These are phyloP conservation scores for Cynodonichthys magdalenae DNA, from an alignment of 2,797 vertebrate genomes.

Conservation along the genomic window DNA sequence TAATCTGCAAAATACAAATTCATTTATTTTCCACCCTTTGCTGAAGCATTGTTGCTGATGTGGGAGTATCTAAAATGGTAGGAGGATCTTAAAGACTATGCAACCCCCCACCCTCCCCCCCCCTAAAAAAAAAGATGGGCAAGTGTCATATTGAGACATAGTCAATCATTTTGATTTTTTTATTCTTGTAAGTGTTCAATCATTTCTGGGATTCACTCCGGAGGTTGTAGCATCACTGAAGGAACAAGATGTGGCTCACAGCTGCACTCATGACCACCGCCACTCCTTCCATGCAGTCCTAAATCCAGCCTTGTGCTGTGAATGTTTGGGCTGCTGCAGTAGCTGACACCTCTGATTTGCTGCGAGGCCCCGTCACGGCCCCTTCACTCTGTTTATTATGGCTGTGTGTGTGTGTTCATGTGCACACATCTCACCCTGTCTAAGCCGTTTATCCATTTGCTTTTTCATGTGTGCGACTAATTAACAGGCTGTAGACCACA, in stretches of 20 bases:
- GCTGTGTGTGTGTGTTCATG: not conserved
- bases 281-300: conserved; percentile 43
- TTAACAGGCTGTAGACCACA: conserved; percentile 22
- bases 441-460: conserved; percentile 6
- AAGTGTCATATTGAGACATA: no score
- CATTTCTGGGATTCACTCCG: no score
- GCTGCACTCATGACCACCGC: conserved; percentile 34
- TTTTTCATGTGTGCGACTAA: conserved; percentile 24
- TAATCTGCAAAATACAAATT: no score
- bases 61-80: no score
- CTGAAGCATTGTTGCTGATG: no score
- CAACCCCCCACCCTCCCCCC: no score
- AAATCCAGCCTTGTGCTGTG: conserved; percentile 26
- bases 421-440: conserved; percentile 20
- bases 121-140: no score
- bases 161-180: no score
- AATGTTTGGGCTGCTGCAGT: conserved; percentile 23
- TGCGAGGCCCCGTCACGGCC: conserved; percentile 28
- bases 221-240: not conserved
- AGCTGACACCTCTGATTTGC: conserved; percentile 49
- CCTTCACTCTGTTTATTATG: not conserved
- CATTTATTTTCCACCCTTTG: no score
- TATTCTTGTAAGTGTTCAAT: no score
- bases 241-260: conserved; percentile 7
- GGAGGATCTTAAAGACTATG: no score